Evolutionary conservation across 2,888 invertebrate species (phyloP).

Genomic region (Ochropacha duplaris): DNA sequence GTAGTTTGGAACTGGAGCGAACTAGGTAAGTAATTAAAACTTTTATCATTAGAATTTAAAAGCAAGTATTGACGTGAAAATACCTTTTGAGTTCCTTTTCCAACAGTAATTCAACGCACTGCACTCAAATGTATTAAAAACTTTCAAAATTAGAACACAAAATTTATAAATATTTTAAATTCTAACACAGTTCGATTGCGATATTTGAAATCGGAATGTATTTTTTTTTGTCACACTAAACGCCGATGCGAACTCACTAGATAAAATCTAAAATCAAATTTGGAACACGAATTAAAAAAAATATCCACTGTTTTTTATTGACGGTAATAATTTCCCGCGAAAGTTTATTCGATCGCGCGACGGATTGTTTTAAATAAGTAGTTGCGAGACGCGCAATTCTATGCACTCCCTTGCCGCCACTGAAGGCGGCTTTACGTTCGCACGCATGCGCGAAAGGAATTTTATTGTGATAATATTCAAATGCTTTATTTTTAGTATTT

Average conservation of each 20-base stretch:
- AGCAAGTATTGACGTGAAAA: not conserved
- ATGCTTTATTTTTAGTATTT: constrained; percentile 42
- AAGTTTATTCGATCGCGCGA: constrained; percentile 20
- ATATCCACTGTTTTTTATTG: not conserved
- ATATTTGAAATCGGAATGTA: not conserved
- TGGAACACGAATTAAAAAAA: not conserved
- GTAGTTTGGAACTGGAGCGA: constrained; percentile 14
- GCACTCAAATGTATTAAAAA: not conserved
- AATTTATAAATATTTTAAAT: not conserved
- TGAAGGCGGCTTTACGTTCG: constrained; percentile 24
- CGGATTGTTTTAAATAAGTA: constrained; percentile 14
- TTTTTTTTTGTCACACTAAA: not conserved
- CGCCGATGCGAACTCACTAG: not conserved
- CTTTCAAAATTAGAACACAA: not conserved
- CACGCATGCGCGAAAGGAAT: constrained; percentile 34
- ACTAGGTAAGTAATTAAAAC: not conserved
- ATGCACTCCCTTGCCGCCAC: constrained; percentile 39
- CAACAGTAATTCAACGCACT: not conserved
- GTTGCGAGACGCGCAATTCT: constrained; percentile 32
- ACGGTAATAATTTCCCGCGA: not conserved
- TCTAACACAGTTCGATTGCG: not conserved
- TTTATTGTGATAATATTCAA: constrained; percentile 18
- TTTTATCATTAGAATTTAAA: constrained; percentile 4
- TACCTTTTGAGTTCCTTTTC: constrained; percentile 9
- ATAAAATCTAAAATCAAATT: not conserved